A percentile compares a stretch with the other conserved stretches of the same genome.
These are phyloP conservation scores for Liodrosophila aerea DNA, from an alignment of 2,888 invertebrate species.

Conservation along the genomic window DNA sequence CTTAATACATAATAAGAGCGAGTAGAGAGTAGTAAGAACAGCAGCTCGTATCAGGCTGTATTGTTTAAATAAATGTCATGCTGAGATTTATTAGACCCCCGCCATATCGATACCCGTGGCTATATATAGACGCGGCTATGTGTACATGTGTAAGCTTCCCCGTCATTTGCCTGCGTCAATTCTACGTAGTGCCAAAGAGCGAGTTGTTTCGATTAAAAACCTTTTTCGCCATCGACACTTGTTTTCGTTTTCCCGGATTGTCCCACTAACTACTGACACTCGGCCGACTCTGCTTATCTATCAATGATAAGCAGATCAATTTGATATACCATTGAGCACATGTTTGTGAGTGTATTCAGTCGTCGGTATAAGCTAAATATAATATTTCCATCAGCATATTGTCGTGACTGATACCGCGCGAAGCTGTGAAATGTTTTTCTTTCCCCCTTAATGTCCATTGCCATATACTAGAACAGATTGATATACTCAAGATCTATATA, in stretches of 20 bases:
- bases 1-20: constrained; percentile 3
- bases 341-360: constrained; percentile 5
- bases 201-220: constrained; percentile 50
- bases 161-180: constrained; percentile 40
- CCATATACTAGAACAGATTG: not conserved
- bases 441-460: too few relatives aligned
- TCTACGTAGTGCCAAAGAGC: constrained; percentile 37
- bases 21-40: not conserved
- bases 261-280: not conserved
- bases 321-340: too few relatives aligned
- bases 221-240: constrained; percentile 31
- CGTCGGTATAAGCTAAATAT: not conserved
- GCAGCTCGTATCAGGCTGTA: not conserved
- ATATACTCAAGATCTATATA: constrained; percentile 1
- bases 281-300: too few relatives aligned
- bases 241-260: constrained; percentile 1
- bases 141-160: not conserved
- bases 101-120: constrained; percentile 11
- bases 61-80: constrained; percentile 39
- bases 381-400: constrained; percentile 5
- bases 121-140: constrained; percentile 7
- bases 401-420: constrained; percentile 45
- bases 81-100: constrained; percentile 36
- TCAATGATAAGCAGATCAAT: too few relatives aligned
- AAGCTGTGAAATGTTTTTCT: constrained; percentile 12